Percentiles rank a stretch among this genome's conserved stretches.
These are phyloP conservation scores for Oxyscelio sp. DNA, from an alignment of 2,888 invertebrate genomes.

Conservation along the genomic window DNA sequence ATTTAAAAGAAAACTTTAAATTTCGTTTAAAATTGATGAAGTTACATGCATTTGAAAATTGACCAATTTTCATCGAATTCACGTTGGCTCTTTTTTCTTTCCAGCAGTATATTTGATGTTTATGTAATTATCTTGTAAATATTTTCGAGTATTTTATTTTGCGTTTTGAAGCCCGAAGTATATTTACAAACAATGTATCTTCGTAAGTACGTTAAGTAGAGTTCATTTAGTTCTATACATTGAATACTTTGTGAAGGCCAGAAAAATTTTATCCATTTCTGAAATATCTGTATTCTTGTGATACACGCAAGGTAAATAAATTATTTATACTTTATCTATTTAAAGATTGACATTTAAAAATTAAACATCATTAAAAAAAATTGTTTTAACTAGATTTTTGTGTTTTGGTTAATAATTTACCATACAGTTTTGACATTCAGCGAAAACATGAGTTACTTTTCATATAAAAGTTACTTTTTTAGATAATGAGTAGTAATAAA, in stretches of 20 bases:
- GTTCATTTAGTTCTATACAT: slow-evolving; percentile 1
- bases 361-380: background rate
- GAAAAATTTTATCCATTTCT: background rate
- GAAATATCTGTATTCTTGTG: background rate
- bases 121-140: background rate
- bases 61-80: no score
- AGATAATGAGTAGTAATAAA: background rate
- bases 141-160: background rate
- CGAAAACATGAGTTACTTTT: slow-evolving; percentile 2
- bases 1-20: no score
- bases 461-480: background rate
- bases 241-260: background rate
- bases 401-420: background rate
- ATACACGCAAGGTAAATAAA: background rate
- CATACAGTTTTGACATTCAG: background rate
- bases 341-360: background rate
- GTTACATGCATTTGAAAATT: no score
- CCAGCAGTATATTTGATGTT: background rate
- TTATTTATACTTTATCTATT: background rate
- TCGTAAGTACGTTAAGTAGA: background rate
- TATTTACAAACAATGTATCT: background rate
- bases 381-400: background rate
- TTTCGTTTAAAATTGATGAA: no score
- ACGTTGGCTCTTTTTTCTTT: no score
- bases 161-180: background rate